Base-by-base conservation (phyloP, 2,797 vertebrate species). In the Sebastiscus tertius region DNA sequence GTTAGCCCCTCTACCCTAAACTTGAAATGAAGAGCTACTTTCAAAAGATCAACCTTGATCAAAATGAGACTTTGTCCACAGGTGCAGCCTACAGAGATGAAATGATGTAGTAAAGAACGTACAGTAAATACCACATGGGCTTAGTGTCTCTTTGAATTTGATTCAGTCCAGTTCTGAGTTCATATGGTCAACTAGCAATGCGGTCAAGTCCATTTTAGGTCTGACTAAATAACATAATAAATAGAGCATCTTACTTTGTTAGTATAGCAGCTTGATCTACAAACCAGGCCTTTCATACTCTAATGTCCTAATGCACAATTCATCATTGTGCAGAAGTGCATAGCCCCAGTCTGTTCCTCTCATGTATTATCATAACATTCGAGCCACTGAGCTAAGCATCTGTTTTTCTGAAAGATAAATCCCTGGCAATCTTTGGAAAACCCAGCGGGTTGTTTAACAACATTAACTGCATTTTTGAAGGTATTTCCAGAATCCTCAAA, bases 21-120 rank as follows among this genome's bases (percentile, higher is more conserved):
- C 81, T 88, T 80, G 79, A 91, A 91, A 90, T 89, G 75, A 85
- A 87, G 81, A 88, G 80, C 60, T 33, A 5, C 66, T 79, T 82
- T 89, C 72, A 62, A 65, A 83, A 91, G 26, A 79, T 75, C 54
- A 83, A 85, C 81, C 75, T 88, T 80, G 24, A 24, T 24, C 24
- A 24, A 24, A 24, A 24, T 64, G 20, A 26, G 60, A 76, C 18
- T 67, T 63, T 33, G 42, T 34, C 42, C 5, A 56, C 29, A 4
- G 76, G 16, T 12, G 18, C 46, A 39, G 39, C 29, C 36, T 20
- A 55, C 14, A 55, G 69, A 46, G 66, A 66, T 66, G 56, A 84
- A 75, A 70, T 55, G 16, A 72, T 78, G 58, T 55, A 46, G 22
- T 70, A 34, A 34, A 77, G 62, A 71, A 36, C 4, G 2, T 69